phyloP scores from a whole-genome alignment of 2,113 vertebrate genomes.

The Bufo bufo region DNA sequence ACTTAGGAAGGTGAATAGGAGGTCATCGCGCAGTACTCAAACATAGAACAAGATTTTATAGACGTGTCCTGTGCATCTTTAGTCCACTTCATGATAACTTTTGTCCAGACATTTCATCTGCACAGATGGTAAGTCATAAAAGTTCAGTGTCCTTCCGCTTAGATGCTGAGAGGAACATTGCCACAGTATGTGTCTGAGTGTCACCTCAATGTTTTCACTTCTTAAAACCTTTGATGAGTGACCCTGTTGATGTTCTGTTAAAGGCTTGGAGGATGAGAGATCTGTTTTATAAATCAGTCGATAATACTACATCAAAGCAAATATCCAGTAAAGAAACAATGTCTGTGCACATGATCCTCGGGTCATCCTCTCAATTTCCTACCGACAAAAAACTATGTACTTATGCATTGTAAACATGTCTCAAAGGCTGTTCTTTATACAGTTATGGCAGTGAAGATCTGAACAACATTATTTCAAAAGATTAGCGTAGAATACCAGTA shows the following conservation, averaged over 20 bases:
- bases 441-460: neutral
- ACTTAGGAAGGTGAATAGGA: too few species aligned
- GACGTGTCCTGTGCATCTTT: neutral
- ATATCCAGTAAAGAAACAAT: neutral
- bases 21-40: too few species aligned
- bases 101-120: conserved; percentile 18
- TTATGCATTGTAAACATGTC: neutral
- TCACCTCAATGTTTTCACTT: conserved; percentile 44
- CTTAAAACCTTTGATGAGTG: conserved; percentile 47
- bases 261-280: conserved; percentile 22
- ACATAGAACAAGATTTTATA: too few species aligned
- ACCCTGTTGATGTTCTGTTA: conserved; percentile 38
- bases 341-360: conserved; percentile 16
- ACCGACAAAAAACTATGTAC: neutral
- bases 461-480: neutral
- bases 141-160: conserved; percentile 1
- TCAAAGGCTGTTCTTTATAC: neutral
- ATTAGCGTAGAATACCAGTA: neutral
- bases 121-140: conserved; percentile 41
- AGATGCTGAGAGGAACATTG: conserved; percentile 10
- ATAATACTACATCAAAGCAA: conserved; percentile 31
- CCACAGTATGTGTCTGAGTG: conserved; percentile 12
- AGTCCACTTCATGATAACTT: neutral
- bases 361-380: conserved; percentile 11
- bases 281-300: conserved; percentile 46